Base-by-base conservation (phyloP, 1,140 invertebrate genomes). In the Zelostemma sp. region DNA sequence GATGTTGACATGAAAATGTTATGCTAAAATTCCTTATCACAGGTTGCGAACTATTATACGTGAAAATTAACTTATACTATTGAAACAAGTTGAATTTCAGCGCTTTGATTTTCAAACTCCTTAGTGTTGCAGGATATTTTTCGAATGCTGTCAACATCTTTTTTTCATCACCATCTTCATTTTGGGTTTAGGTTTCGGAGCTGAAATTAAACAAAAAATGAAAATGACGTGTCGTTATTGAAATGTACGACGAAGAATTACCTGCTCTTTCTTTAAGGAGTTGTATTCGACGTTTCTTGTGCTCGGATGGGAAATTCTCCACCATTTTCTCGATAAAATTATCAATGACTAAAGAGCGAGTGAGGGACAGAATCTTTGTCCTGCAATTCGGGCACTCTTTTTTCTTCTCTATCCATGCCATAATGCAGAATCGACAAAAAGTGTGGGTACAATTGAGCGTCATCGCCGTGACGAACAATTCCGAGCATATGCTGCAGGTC, bases 391-490 rank as follows among this genome's bases (percentile, higher is more conserved):
- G 93, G 80, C 93, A 95, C 6, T 90, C 88, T 17, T 86, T 89
- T 66, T 90, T 90, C 58, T 90, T 92, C 40, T 89, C 90, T 65
- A 88, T 89, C 94, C 93, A 95, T 45, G 83, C 79, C 0, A 82
- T 76, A 25, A 95, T 93, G 74, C 93, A 95, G 66, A 88, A 86
- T 19, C 89, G 82, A 77, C 94, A 95, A 75, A 93, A 95, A 0
- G 91, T 91, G 68, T 95, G 94, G 0, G 89, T 89, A 78, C 93
- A 95, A 75, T 89, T 91, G 4, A 95, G 78, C 0, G 90, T 91
- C 9, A 88, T 90, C 0, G 93, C 90, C 28, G 84, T 85, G 0
- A 94, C 85, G 80, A 94, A 92, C 0, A 94, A 80, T 83, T 95
- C 93, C 46, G 89, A 90, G 76, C 93, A 95, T 60, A 95, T 91